These are phyloP conservation scores for Heliconius ismenius DNA, from an alignment of 2,888 invertebrate genomes.

Conservation along the genomic window DNA sequence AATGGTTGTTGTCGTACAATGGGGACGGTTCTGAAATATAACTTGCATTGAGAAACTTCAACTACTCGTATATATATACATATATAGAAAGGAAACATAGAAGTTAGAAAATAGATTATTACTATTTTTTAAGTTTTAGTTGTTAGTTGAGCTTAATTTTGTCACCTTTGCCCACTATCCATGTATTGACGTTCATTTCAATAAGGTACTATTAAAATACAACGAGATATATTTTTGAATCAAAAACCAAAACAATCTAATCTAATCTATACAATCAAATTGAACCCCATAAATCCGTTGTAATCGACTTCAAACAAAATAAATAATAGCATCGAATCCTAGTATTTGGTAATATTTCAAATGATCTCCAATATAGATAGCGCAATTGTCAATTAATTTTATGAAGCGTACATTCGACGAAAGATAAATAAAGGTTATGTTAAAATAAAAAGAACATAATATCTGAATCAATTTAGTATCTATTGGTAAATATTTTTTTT, in stretches of 20 bases:
- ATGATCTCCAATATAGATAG: constrained; percentile 28
- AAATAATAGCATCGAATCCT: background rate
- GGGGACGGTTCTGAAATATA: constrained; percentile 89
- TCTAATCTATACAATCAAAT: background rate
- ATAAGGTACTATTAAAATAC: background rate
- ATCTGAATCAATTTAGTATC: too few species aligned
- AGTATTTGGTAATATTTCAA: constrained; percentile 19
- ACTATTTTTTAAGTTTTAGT: too few species aligned
- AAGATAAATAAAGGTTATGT: background rate
- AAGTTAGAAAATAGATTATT: too few species aligned
- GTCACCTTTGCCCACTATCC: too few species aligned
- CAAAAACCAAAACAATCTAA: background rate
- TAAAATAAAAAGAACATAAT: background rate
- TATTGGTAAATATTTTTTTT: too few species aligned
- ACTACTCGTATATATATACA: too few species aligned
- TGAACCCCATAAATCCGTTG: background rate
- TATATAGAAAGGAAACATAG: background rate
- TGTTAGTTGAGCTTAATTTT: too few species aligned
- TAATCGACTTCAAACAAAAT: constrained; percentile 10
- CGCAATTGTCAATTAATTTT: constrained; percentile 27
- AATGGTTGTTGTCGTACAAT: constrained; percentile 96
- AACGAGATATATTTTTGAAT: background rate
- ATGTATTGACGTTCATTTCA: background rate
- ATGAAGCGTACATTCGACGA: constrained; percentile 13
- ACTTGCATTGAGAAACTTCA: background rate